These are phyloP conservation scores for Dolichomitus sp. DNA, from an alignment of 2,888 invertebrate genomes.

Conservation along the genomic window DNA sequence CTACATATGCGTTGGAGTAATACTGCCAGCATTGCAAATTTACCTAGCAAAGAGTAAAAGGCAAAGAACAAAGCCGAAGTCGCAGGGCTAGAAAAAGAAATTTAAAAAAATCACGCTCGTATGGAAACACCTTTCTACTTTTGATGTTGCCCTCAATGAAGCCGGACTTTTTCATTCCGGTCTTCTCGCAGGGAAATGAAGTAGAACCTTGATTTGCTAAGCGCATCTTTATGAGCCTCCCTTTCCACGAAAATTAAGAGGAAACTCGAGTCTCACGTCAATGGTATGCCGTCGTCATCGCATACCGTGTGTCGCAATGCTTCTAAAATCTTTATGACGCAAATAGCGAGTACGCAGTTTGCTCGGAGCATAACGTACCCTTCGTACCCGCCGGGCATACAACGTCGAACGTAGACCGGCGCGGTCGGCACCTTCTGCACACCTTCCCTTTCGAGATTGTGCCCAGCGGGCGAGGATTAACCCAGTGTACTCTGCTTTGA, in stretches of 20 bases:
- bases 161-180: background rate
- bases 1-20: background rate
- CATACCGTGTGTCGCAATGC: constrained; percentile 3
- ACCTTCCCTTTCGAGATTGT: constrained; percentile 38
- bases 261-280: background rate
- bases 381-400: constrained; percentile 21
- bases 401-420: constrained; percentile 27
- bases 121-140: background rate
- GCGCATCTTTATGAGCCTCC: background rate
- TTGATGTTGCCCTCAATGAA: background rate
- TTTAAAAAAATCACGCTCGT: background rate
- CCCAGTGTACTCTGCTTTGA: constrained; percentile 28
- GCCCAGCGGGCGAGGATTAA: constrained; percentile 54
- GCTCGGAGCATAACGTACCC: constrained; percentile 57
- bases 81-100: background rate
- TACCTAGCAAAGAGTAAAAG: background rate
- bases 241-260: background rate
- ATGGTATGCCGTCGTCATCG: background rate
- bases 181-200: background rate
- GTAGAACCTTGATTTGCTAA: background rate
- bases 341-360: constrained; percentile 50
- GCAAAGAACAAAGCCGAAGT: background rate
- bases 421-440: constrained; percentile 37
- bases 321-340: constrained; percentile 9
- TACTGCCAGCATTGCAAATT: constrained; percentile 23